Evolutionary conservation across 2,888 invertebrate species (phyloP), one percentile per base, ranked within the genome.

Genomic region (Agriopis marginaria): DNA sequence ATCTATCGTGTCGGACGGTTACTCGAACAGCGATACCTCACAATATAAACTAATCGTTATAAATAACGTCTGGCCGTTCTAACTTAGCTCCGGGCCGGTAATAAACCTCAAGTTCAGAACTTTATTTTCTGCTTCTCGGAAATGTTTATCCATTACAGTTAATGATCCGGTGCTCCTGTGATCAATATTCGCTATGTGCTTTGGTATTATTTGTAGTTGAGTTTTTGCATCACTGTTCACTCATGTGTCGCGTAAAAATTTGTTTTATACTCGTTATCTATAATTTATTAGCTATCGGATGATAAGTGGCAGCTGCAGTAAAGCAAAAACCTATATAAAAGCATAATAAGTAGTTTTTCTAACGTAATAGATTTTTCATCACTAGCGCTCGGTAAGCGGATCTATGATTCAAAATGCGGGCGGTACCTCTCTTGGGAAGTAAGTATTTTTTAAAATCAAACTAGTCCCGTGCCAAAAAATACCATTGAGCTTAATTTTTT

Each of bases 41-140:
- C 79, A 78, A 77, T 80, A 75, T 75, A 77, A 71, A 72, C 71
- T 80, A 81, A 84, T 79, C 72, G 78, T 75, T 78, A 81, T 78
- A 81, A 83, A 84, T 66, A 70, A 71, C 77, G 70, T 56, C 49
- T 45, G 66, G 62, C 66, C 53, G 60, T 58, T 63, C 62, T 63
- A 65, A 68, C 59, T 71, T 65, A 53, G 56, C 58, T 65, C 55
- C 44, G 59, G 62, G 62, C 32, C 45, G 50, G 68, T 55, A 54
- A 67, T 71, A 68, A 71, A 70, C 70, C 61, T 49, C 12, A 51
- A 65, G 50, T 56, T 65, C 47, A 54, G 58, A 55, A 55, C 62
- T 64, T 55, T 9, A 64, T 54, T 69, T 65, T 62, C 56, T 47
- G 58, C 54, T 14, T 49, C 50, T 59, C 10, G 17, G 32, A 64